Evolutionary conservation across 1,140 invertebrate species (phyloP).

Genomic region (Caenorhabditis tropicalis): DNA sequence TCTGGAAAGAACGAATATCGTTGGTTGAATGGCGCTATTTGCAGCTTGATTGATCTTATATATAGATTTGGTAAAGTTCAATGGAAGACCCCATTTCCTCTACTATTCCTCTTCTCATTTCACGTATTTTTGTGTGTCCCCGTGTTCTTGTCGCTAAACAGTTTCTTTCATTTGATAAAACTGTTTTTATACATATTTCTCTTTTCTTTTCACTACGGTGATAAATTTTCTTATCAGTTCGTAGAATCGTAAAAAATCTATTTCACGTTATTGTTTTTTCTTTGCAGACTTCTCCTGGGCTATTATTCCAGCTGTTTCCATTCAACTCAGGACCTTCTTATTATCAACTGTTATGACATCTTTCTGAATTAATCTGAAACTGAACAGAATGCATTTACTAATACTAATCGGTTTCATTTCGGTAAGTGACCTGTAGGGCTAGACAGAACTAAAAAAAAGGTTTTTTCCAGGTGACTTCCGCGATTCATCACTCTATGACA

Average conservation of each 20-base stretch:
- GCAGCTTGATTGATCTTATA: neutral
- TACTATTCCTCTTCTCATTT: neutral
- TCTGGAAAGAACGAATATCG: neutral
- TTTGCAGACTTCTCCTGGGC: constrained; percentile 8
- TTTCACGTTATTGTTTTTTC: neutral
- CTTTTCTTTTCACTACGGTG: neutral
- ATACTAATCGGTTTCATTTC: neutral
- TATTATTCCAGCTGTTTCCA: neutral
- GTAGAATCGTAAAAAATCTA: neutral
- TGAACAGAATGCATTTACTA: neutral
- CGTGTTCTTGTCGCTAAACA: neutral
- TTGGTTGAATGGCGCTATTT: neutral
- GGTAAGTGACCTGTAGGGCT: neutral
- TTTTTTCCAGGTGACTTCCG: constrained; percentile 1
- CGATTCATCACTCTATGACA: constrained; percentile 48
- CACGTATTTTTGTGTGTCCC: neutral
- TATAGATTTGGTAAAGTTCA: constrained; percentile 10
- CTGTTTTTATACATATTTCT: neutral
- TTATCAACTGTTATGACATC: neutral
- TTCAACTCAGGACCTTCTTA: neutral
- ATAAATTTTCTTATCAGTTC: neutral
- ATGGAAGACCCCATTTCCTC: neutral
- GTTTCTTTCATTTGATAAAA: neutral
- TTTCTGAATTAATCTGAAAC: neutral
- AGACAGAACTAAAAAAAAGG: neutral